A percentile compares a stretch with the other conserved stretches of the same genome.
phyloP scores from a whole-genome alignment of 2,797 vertebrate species.

The Sebastes nivosus region DNA sequence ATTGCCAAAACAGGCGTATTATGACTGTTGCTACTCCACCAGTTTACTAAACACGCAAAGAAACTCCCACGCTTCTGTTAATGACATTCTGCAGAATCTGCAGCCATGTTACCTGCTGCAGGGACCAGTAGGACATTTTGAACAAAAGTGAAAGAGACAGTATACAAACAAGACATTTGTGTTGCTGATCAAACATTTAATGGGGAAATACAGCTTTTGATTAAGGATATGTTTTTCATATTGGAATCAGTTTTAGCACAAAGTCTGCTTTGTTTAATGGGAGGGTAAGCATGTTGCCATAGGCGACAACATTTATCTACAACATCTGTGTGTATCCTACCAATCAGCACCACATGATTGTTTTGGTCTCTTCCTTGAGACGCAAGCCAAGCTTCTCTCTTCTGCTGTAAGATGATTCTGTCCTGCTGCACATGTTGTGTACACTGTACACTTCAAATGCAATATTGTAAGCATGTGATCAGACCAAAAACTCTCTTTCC shows the following conservation, averaged over 20 bases:
- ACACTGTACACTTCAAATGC: neutral
- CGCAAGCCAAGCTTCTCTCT: neutral
- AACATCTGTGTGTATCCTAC: conserved; percentile 54
- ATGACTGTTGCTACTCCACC: neutral
- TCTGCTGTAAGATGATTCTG: conserved; percentile 3
- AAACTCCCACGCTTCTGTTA: neutral
- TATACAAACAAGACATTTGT: conserved; percentile 9
- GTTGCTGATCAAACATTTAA: conserved; percentile 32
- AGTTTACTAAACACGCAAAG: neutral
- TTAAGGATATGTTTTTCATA: conserved; percentile 21
- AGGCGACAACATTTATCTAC: conserved; percentile 23
- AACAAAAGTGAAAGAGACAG: conserved; percentile 12
- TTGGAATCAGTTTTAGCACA: conserved; percentile 2
- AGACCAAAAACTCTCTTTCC: neutral
- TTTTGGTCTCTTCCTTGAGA: conserved; percentile 37
- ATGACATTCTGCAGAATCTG: neutral
- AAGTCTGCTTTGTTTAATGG: conserved; percentile 33
- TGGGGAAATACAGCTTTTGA: conserved; percentile 21
- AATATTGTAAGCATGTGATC: neutral
- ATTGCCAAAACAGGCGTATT: neutral
- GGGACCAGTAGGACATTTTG: neutral
- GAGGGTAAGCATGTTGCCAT: conserved; percentile 16
- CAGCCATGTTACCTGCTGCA: conserved; percentile 7
- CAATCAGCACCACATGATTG: conserved; percentile 38
- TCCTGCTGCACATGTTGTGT: neutral